phyloP scores from a whole-genome alignment of 2,113 vertebrate species.

The Mirza zaza region DNA sequence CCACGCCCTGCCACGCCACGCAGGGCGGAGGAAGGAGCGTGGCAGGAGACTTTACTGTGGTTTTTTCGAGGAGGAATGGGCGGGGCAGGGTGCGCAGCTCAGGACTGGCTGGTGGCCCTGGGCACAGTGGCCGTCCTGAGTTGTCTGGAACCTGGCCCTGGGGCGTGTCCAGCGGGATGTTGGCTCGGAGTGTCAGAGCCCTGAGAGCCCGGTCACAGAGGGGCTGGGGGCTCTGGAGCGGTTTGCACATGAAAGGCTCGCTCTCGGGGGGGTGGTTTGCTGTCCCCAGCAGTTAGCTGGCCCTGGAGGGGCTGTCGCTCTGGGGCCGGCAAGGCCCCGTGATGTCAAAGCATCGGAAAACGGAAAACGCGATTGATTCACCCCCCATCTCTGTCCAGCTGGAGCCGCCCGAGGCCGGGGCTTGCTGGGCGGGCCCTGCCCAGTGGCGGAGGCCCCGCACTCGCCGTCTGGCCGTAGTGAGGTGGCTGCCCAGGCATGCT shows the following conservation, averaged over 20 bases:
- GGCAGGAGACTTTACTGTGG: neutral
- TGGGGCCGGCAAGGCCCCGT: neutral
- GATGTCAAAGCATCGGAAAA: neutral
- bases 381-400: neutral
- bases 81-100: rapidly evolving
- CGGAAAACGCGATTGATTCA: rapidly evolving
- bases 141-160: neutral
- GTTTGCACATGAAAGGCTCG: neutral
- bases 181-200: neutral
- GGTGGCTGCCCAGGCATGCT: neutral
- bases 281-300: neutral
- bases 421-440: neutral
- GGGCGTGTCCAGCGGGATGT: too few species aligned
- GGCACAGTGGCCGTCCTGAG: rapidly evolving
- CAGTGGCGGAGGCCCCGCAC: neutral
- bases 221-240: too few species aligned
- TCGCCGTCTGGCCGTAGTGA: neutral
- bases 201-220: rapidly evolving
- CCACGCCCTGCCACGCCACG: too few species aligned
- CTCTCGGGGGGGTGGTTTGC: rapidly evolving
- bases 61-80: neutral
- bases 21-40: neutral
- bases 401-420: too few species aligned
- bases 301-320: neutral
- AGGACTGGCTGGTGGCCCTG: rapidly evolving